phyloP scores from a whole-genome alignment of 2,888 invertebrate genomes.

The Parnassius orleans region DNA sequence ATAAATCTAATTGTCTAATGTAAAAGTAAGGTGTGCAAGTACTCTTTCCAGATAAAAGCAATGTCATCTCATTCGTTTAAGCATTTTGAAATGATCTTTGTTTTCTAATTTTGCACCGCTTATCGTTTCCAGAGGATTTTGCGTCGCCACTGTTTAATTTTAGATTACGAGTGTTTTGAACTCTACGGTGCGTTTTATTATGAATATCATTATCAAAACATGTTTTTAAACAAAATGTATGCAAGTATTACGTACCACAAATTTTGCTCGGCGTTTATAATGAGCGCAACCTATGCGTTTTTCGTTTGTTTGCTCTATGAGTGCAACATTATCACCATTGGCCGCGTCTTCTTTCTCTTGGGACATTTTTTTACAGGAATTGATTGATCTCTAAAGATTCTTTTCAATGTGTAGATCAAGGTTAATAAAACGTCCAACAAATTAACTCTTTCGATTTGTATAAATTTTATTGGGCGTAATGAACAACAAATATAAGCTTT shows the following conservation, averaged over 20 bases:
- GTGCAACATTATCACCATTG: constrained; percentile 44
- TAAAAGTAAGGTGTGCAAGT: too few species aligned
- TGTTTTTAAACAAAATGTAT: constrained; percentile 18
- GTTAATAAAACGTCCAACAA: constrained; percentile 27
- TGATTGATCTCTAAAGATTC: constrained; percentile 21
- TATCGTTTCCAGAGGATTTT: constrained; percentile 40
- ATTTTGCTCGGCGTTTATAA: constrained; percentile 91
- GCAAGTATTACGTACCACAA: constrained; percentile 84
- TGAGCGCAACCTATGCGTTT: constrained; percentile 88
- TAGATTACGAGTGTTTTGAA: constrained; percentile 51
- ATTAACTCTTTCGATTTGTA: constrained; percentile 31
- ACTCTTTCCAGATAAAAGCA: too few species aligned
- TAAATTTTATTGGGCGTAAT: constrained; percentile 31
- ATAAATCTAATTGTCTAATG: too few species aligned
- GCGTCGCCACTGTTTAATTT: constrained; percentile 54
- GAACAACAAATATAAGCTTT: constrained; percentile 31
- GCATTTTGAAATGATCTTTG: constrained; percentile 63
- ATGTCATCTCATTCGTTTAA: constrained; percentile 16
- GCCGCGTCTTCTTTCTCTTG: constrained; percentile 46
- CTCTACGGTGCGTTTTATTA: constrained; percentile 22
- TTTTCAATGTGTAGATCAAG: constrained; percentile 26
- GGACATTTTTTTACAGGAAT: constrained; percentile 55
- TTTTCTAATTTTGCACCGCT: constrained; percentile 48
- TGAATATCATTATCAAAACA: constrained; percentile 21
- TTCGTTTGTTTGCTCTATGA: constrained; percentile 49